Conservation (phyloP, 1,140 invertebrate genomes). For the Lordiphosa stackelbergi region DNA sequence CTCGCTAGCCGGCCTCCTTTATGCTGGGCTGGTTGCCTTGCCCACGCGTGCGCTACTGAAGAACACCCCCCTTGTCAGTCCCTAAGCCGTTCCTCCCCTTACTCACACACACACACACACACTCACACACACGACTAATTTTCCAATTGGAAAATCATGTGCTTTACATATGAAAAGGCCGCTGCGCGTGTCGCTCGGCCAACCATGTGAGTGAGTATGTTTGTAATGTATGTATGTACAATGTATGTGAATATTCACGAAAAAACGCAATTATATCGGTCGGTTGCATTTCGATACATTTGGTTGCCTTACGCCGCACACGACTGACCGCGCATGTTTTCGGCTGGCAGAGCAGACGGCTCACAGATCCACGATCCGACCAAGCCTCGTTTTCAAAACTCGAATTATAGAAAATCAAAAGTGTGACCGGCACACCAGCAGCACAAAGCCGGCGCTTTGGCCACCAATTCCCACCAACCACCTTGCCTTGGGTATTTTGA, state of each 20-base stretch:
- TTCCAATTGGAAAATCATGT: conserved; percentile 75
- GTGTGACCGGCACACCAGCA: conserved; percentile 69
- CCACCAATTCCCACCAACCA: not conserved
- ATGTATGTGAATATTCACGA: conserved; percentile 50
- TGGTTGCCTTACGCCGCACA: conserved; percentile 76
- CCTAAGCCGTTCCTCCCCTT: conserved; percentile 9
- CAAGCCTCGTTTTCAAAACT: conserved; percentile 59
- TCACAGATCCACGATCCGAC: conserved; percentile 20
- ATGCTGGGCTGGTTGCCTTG: conserved; percentile 61
- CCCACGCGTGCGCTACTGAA: conserved; percentile 66
- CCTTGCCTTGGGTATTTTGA: conserved; percentile 41
- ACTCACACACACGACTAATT: conserved; percentile 56
- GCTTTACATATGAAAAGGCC: conserved; percentile 72
- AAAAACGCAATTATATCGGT: conserved; percentile 75
- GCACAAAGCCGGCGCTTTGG: conserved; percentile 17
- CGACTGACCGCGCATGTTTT: conserved; percentile 76
- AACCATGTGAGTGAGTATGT: conserved; percentile 54
- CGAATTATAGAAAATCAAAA: conserved; percentile 75
- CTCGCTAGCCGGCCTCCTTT: conserved; percentile 71
- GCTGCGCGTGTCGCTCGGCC: conserved; percentile 73
- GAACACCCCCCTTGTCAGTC: conserved; percentile 8
- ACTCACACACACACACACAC: too few species aligned
- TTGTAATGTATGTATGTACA: not conserved
- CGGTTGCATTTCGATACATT: conserved; percentile 77
- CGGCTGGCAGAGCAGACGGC: conserved; percentile 56